phyloP scores from a whole-genome alignment of 2,113 vertebrate genomes.

The Cinclus mexicanus region DNA sequence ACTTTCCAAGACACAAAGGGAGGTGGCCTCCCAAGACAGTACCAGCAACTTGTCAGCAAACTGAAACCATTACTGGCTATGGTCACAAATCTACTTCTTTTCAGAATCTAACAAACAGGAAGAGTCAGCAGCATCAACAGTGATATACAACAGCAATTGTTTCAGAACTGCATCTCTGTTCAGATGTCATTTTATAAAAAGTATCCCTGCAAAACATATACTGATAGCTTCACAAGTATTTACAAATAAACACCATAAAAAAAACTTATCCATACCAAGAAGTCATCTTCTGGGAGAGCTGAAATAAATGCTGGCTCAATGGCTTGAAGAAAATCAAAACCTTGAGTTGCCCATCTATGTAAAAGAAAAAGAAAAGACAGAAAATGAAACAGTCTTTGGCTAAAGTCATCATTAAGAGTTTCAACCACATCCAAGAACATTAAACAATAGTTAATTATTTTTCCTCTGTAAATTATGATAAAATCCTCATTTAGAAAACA shows the following conservation, averaged over 20 bases:
- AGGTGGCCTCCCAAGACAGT: neutral
- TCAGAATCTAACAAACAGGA: neutral
- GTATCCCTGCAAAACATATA: neutral
- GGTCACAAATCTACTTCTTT: neutral
- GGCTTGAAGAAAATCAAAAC: slow-evolving; percentile 98
- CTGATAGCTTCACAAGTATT: neutral
- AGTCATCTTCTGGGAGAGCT: slow-evolving; percentile 95
- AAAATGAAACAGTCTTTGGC: neutral
- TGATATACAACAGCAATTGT: neutral
- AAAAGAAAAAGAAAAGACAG: neutral
- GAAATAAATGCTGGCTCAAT: slow-evolving; percentile 98
- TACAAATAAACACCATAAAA: neutral
- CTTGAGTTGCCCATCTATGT: slow-evolving; percentile 96
- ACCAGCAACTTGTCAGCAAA: neutral
- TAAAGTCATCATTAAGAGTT: neutral
- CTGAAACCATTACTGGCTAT: neutral
- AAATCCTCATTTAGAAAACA: neutral
- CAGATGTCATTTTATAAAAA: neutral
- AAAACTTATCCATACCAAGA: slow-evolving; percentile 84
- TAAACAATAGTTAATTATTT: neutral
- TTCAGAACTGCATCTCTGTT: neutral
- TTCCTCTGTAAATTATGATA: neutral
- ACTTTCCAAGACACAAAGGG: neutral
- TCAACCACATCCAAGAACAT: neutral
- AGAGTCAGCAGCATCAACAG: neutral